A percentile compares a stretch with the other conserved stretches of the same genome.
Evolutionary conservation across 1,140 invertebrate species (phyloP).

Genomic region (Nomia melanderi): DNA sequence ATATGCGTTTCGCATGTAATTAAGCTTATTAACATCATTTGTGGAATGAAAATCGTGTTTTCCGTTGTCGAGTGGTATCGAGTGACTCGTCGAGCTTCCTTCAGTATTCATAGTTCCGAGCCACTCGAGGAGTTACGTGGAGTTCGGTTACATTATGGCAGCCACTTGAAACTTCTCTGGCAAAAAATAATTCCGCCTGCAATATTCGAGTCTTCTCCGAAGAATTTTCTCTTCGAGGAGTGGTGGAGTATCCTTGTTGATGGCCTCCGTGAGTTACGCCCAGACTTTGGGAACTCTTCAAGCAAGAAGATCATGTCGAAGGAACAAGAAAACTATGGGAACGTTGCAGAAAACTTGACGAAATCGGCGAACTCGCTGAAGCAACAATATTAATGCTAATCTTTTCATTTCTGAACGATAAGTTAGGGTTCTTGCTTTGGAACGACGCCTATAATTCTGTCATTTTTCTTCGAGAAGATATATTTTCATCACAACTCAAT

Average conservation of each 20-base stretch:
- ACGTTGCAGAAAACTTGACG: not conserved
- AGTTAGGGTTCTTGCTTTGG: no score
- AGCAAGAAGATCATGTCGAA: not conserved
- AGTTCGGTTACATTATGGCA: conserved; percentile 53
- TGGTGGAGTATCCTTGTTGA: conserved; percentile 36
- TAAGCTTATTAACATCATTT: conserved; percentile 1
- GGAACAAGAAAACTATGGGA: not conserved
- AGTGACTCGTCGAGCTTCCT: conserved; percentile 46
- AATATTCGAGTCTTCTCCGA: conserved; percentile 46
- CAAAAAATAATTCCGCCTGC: conserved; percentile 59
- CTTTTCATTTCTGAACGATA: no score
- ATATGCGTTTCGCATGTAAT: not conserved
- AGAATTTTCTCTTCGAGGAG: conserved; percentile 15
- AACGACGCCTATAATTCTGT: no score
- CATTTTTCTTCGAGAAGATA: no score
- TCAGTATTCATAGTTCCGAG: conserved; percentile 38
- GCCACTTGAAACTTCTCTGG: conserved; percentile 52
- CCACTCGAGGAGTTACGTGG: conserved; percentile 21
- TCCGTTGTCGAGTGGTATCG: not conserved
- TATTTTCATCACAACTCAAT: no score
- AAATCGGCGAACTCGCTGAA: not conserved
- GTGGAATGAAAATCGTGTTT: conserved; percentile 22
- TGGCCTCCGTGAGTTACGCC: conserved; percentile 39
- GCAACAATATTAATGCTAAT: no score
- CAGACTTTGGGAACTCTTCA: conserved; percentile 31